These are phyloP conservation scores for Hypena proboscidalis DNA, from an alignment of 2,888 invertebrate genomes.

Conservation along the genomic window DNA sequence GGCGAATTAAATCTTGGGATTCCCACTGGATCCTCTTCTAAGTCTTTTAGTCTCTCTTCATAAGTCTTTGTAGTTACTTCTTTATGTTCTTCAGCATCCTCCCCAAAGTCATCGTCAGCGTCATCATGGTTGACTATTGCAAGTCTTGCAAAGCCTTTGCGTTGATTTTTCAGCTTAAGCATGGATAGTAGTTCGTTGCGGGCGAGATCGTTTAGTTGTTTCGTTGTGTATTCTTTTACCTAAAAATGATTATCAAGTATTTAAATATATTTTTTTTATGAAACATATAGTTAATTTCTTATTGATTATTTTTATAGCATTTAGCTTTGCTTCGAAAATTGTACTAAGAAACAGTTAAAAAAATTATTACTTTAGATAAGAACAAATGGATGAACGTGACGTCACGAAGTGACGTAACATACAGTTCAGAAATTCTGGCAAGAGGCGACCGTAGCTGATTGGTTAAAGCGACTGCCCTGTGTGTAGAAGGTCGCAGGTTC, in stretches of 20 bases:
- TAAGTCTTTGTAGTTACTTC: slow-evolving; percentile 54
- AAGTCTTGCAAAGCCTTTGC: slow-evolving; percentile 52
- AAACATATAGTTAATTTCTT: neutral
- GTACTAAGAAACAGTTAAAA: no score
- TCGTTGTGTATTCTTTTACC: slow-evolving; percentile 75
- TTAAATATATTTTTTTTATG: slow-evolving; percentile 9
- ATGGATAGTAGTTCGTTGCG: slow-evolving; percentile 61
- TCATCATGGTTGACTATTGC: slow-evolving; percentile 9
- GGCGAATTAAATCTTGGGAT: slow-evolving; percentile 63
- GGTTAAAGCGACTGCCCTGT: no score
- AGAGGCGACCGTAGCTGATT: no score
- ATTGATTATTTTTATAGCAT: no score
- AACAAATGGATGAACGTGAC: no score
- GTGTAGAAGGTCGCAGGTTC: no score
- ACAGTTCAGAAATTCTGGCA: no score
- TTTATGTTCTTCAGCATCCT: slow-evolving; percentile 31
- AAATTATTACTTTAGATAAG: no score
- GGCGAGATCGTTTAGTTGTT: slow-evolving; percentile 71
- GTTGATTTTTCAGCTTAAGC: slow-evolving; percentile 56
- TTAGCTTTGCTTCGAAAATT: no score
- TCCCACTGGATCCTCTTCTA: slow-evolving; percentile 75
- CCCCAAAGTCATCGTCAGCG: slow-evolving; percentile 28
- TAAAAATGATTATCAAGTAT: slow-evolving; percentile 40
- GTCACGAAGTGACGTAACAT: no score
- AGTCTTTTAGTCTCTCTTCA: slow-evolving; percentile 60